Base-by-base conservation (phyloP, 2,888 invertebrate species). In the Parochlus steinenii region DNA sequence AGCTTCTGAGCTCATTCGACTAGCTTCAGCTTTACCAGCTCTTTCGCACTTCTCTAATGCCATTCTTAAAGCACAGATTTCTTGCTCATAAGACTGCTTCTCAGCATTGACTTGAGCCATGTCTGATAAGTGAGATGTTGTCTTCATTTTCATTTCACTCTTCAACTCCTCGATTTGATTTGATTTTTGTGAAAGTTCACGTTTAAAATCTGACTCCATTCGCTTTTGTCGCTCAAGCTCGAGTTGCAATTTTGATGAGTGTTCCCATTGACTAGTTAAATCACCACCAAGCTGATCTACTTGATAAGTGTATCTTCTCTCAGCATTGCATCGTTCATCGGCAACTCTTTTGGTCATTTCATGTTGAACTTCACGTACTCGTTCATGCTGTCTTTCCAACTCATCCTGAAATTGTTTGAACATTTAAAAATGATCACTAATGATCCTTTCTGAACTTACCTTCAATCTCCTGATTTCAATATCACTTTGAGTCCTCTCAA, bases 231-330 rank as follows among this genome's bases (percentile, higher is more conserved):
- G 74, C 42, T 86, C 85, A 42, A 82, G 47, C 38, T 85, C 85
- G 48, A 85, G 48, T 58, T 77, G 77, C 17, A 80, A 51, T 47
- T 81, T 80, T 31, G 78, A 71, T 1, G 78, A 74, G 25, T 74
- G 70, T 47, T 86, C 85, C 67, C 82, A 81, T 51, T 85, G 83
- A 2, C 72, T 71, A 1, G 77, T 76, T 16, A 82, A 61, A 47
- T 86, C 85, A 5, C 75, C 71, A 15, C 77, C 78, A 28, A 85
- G 59, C 45, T 83, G 80, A 49, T 86, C 85, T 39, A 79, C 73
- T 48, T 74, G 73, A 41, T 73, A 74, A 40, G 70, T 71, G 53
- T 79, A 81, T 0, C 80, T 65, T 29, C 76, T 64, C 48, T 81
- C 78, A 2, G 75, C 71, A 23, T 74, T 73, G 42, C 74, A 67